These are phyloP conservation scores for Coptodon rendalli DNA, from an alignment of 2,113 vertebrate species.

Conservation along the genomic window DNA sequence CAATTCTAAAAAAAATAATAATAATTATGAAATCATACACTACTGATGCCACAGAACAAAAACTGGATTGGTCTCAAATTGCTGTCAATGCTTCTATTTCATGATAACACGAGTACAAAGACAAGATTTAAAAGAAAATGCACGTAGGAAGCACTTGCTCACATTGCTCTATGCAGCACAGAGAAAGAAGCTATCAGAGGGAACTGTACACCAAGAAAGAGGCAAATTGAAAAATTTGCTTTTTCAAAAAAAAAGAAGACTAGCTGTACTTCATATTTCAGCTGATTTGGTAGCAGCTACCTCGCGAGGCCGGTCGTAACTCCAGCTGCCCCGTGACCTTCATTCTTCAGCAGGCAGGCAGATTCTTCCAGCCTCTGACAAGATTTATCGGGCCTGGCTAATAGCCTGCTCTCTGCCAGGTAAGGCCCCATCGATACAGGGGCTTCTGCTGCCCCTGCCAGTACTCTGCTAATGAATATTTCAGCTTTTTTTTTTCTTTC, in stretches of 20 bases:
- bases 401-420: conserved; percentile 64
- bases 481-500: not conserved
- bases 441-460: conserved; percentile 52
- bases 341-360: conserved; percentile 67
- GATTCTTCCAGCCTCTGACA: conserved; percentile 60
- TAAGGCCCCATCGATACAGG: conserved; percentile 72
- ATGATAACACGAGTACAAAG: not conserved
- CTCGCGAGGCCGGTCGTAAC: conserved; percentile 52
- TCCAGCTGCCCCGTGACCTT: conserved; percentile 70
- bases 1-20: not conserved
- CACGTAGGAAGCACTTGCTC: not conserved
- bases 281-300: conserved; percentile 58
- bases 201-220: not conserved
- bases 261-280: conserved; percentile 59
- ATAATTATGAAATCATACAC: not conserved
- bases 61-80: not conserved
- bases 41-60: not conserved
- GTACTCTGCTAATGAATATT: conserved; percentile 69
- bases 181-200: not conserved
- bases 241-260: conserved; percentile 7
- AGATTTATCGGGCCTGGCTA: conserved; percentile 76
- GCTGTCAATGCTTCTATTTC: not conserved
- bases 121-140: not conserved
- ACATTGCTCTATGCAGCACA: not conserved
- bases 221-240: conserved; percentile 49